Evolutionary conservation across 1,140 invertebrate genomes (phyloP), one percentile per base, ranked within the genome.

Genomic region (Notospermus geniculatus): DNA sequence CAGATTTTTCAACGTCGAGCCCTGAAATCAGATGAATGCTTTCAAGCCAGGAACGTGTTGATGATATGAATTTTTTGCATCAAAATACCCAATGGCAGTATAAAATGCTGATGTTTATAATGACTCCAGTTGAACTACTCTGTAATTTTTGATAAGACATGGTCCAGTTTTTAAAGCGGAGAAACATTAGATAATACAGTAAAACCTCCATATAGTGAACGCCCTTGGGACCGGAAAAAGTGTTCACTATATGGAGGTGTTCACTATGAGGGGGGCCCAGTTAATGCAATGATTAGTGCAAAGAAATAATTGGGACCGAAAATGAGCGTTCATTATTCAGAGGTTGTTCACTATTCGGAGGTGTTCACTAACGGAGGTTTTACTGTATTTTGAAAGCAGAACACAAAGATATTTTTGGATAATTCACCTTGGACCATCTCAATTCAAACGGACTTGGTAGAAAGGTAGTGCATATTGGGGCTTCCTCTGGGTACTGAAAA

Each of bases 371-470:
- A 41, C 11, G 36, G 15, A 19, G 27, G 41, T 25, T 19, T 13
- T 39, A 29, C n/a, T 28, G 5, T n/a, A 11, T 25, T 52, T n/a
- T n/a, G n/a, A n/a, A 13, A 27, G 27, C 54, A 7, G 43, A 46
- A 4, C 1, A 46, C n/a, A 4, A 46, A 23, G 23, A 9, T 46
- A 19, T 19, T n/a, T 19, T 23, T 2, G 43, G 9, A 1, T 9
- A 53, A 36, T 32, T 57, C 60, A 67, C 70, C 61, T 66, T 50
- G 50, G 54, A 65, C 70, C 68, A 74, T n/a, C 63, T 55, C 25
- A 69, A 64, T 5, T 65, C 63, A 65, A 72, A 72, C 52, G 63
- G 64, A 4, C 19, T 19, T 19, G 73, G 73, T 29, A 74, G 58
- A 27, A 70, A 65, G 2, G 60, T 55, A 30, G 52, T 50, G 60